Percentiles rank a stretch among this genome's conserved stretches.
Evolutionary conservation across 2,797 vertebrate genomes (phyloP).

Genomic region (Myotis myotis): DNA sequence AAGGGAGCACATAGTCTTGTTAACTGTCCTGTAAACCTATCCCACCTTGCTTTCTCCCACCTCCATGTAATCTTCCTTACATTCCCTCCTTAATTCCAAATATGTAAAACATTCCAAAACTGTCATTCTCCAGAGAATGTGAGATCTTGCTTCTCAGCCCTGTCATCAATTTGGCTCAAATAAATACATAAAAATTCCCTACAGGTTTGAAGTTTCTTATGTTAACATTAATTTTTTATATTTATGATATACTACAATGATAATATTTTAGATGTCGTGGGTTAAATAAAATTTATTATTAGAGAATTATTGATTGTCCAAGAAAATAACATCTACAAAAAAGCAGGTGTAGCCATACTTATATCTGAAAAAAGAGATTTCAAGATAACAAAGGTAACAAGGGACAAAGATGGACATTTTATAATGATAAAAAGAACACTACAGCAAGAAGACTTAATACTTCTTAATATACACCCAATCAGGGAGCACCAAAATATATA

Average conservation of each 20-base stretch:
- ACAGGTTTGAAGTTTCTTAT: neutral
- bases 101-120: neutral
- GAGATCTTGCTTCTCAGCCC: neutral
- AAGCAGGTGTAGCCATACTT: neutral
- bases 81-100: neutral
- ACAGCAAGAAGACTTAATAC: neutral
- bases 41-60: neutral
- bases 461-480: neutral
- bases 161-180: neutral
- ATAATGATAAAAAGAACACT: neutral
- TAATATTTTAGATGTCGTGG: neutral
- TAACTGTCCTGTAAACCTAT: neutral
- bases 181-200: neutral
- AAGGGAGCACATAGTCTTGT: neutral
- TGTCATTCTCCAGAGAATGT: neutral
- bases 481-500: neutral
- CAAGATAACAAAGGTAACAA: neutral
- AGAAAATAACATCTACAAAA: neutral
- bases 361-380: neutral
- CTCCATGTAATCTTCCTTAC: neutral
- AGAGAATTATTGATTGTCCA: neutral
- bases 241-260: neutral
- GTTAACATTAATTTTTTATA: neutral
- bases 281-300: neutral
- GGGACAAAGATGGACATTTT: neutral